Evolutionary conservation across 2,113 vertebrate species (phyloP), one percentile per base, ranked within the genome.

Genomic region (Microtus oregoni): DNA sequence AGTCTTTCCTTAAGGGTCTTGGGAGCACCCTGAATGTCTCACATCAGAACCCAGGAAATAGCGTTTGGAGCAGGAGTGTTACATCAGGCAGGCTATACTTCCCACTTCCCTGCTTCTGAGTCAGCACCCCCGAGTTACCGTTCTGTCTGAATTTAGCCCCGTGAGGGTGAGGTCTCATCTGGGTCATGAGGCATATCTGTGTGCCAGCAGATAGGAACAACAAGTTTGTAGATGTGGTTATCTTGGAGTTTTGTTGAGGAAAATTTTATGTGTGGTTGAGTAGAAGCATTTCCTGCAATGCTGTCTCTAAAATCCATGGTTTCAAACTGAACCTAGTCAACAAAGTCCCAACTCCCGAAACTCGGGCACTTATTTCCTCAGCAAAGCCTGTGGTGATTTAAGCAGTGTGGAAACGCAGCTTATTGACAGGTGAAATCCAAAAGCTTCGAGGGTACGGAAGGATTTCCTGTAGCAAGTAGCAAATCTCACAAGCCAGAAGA

Each of bases 221-320:
- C 63, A 47, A 86, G 72, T 76, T 92, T 72, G 52, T 63, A 61
- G 73, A 9, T 67, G 52, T 35, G 19, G 28, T 35, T 12, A 22
- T 75, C 38, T 92, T 22, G 24, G 30, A 58, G 50, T 96, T 85
- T 81, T 63, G 81, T 14, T 38, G 68, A 91, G 73, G 81, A 90
- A 41, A 65, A 55, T 70, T 38, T 47, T 89, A 41, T 61, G n/a
- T 30, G 0, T 26, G 47, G 5, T 26, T 44, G 52, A 73, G 38
- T 20, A 12, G 38, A 76, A 52, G 67, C 52, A 55, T 92, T 85
- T 91, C 61, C 63, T 94, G 41, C 72, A n/a, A 1, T 5, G 20
- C 20, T 82, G 5, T 38, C 10, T 73, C 67, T 85, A 44, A 95
- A 86, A 89, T 73, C 55, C 90, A 65, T 0, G 17, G 63, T 61